phyloP scores from a whole-genome alignment of 2,113 vertebrate genomes.

The Nesogale talazaci region DNA sequence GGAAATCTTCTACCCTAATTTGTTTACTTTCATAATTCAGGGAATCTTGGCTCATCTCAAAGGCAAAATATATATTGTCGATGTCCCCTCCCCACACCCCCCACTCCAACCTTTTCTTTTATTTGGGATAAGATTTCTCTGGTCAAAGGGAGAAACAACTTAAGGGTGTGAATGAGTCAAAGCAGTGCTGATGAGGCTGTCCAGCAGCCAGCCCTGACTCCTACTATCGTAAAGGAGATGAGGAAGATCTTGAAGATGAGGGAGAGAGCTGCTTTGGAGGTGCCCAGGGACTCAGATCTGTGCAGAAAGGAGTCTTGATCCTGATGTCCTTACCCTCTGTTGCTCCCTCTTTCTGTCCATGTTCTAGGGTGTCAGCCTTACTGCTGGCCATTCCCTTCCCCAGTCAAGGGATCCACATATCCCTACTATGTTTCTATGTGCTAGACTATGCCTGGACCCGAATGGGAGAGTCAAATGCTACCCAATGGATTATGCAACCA shows the following conservation, averaged over 20 bases:
- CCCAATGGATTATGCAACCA: neutral
- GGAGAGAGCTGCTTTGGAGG: neutral
- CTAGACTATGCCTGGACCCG: neutral
- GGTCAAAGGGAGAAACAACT: slow-evolving; percentile 35
- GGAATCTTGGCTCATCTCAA: slow-evolving; percentile 75
- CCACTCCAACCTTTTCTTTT: slow-evolving; percentile 56
- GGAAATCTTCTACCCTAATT: slow-evolving; percentile 73
- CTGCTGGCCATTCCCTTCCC: neutral
- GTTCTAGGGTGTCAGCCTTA: neutral
- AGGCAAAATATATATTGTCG: slow-evolving; percentile 70
- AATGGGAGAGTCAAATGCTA: neutral
- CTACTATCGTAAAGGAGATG: neutral
- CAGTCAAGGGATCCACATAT: neutral
- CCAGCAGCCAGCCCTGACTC: neutral
- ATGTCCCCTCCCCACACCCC: too few relatives aligned
- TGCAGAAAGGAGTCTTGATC: neutral
- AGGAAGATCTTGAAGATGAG: neutral
- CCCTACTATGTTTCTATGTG: neutral
- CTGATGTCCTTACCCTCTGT: neutral
- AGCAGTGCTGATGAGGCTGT: neutral
- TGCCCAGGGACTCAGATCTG: fast-evolving
- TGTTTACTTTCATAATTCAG: slow-evolving; percentile 77
- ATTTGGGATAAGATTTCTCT: slow-evolving; percentile 35
- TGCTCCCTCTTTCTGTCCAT: neutral
- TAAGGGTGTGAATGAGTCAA: slow-evolving; percentile 47